These are phyloP conservation scores for Sesia apiformis DNA, from an alignment of 2,888 invertebrate species.

Conservation along the genomic window DNA sequence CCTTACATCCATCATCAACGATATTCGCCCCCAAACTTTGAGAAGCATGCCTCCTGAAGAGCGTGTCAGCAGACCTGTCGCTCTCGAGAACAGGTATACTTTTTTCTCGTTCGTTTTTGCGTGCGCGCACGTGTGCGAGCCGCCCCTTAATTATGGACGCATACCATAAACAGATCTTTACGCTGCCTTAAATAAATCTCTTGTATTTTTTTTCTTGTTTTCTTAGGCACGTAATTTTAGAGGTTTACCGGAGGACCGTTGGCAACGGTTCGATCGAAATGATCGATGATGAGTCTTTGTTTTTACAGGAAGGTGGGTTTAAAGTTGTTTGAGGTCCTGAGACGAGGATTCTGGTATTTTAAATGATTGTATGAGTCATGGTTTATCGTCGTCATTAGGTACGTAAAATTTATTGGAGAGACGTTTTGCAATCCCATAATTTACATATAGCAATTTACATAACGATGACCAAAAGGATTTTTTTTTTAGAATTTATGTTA, in stretches of 20 bases:
- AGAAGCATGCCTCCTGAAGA: constrained; percentile 35
- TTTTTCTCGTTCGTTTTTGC: constrained; percentile 67
- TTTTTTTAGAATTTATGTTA: too few species aligned
- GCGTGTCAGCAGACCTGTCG: constrained; percentile 71
- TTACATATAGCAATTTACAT: too few species aligned
- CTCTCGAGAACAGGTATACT: constrained; percentile 63
- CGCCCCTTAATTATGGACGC: constrained; percentile 73
- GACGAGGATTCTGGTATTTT: neutral
- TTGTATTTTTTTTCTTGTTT: constrained; percentile 53
- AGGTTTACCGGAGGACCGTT: constrained; percentile 51
- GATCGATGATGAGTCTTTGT: constrained; percentile 64
- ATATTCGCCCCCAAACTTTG: constrained; percentile 30
- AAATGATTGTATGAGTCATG: too few species aligned
- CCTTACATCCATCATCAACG: too few species aligned
- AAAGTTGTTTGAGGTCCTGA: neutral
- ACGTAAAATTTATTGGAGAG: too few species aligned
- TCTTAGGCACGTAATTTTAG: constrained; percentile 63
- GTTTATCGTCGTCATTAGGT: too few species aligned
- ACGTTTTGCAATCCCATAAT: too few species aligned
- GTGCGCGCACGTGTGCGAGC: constrained; percentile 66
- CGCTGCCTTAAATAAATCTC: constrained; percentile 75
- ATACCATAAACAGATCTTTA: constrained; percentile 76
- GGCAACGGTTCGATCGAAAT: constrained; percentile 35
- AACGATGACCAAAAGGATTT: too few species aligned
- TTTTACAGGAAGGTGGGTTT: constrained; percentile 56